phyloP scores from a whole-genome alignment of 2,888 invertebrate species.

The Drosophila ustulata region DNA sequence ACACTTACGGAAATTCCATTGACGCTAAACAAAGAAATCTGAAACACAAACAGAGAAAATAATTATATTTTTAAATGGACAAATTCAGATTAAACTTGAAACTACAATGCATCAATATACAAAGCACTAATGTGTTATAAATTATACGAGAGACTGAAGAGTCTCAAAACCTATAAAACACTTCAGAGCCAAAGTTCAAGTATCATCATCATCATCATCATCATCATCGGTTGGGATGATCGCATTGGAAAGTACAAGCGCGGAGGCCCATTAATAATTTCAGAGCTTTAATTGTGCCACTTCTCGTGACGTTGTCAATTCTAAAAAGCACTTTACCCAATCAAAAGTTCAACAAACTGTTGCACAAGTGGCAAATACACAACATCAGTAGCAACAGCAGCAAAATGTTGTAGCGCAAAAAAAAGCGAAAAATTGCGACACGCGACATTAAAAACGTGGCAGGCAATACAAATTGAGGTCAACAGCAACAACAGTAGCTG shows the following conservation, averaged over 20 bases:
- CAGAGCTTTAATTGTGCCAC: slow-evolving; percentile 41
- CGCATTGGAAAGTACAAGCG: slow-evolving; percentile 8
- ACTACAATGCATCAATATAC: not conserved
- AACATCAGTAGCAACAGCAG: slow-evolving; percentile 10
- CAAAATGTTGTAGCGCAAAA: slow-evolving; percentile 5
- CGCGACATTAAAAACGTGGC: slow-evolving; percentile 78
- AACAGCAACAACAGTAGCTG: slow-evolving; percentile 62
- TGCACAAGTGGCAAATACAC: slow-evolving; percentile 57
- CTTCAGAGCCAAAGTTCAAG: not conserved
- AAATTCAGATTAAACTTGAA: not conserved
- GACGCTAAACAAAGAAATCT: not conserved
- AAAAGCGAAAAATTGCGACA: slow-evolving; percentile 60
- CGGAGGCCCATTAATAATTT: slow-evolving; percentile 3
- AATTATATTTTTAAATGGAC: not conserved
- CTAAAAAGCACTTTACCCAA: slow-evolving; percentile 51
- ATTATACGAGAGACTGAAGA: not conserved
- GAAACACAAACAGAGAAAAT: not conserved
- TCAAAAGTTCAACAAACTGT: slow-evolving; percentile 75
- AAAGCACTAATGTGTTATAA: not conserved
- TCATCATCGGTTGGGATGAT: slow-evolving; percentile 4
- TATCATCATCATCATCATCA: not conserved
- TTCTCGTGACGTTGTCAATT: slow-evolving; percentile 36
- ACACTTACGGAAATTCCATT: not conserved
- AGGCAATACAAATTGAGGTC: slow-evolving; percentile 79
- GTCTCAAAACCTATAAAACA: not conserved